These are phyloP conservation scores for fruit fly (Drosophila melanogaster) DNA, from an alignment of 1,140 invertebrate genomes.

Conservation along the genomic window DNA sequence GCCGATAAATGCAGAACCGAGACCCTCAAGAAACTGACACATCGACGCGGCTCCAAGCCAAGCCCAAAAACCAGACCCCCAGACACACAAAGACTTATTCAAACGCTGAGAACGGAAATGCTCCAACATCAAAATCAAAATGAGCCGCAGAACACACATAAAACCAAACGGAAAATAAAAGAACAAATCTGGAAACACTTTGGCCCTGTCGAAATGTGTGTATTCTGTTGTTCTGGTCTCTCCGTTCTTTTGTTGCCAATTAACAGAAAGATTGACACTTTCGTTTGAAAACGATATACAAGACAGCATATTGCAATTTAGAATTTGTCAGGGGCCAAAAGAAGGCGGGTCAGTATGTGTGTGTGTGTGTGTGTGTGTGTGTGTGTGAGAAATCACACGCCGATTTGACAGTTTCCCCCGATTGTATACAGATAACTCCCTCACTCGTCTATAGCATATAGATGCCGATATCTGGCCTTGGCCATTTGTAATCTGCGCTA, in stretches of 20 bases:
- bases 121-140: conserved; percentile 58
- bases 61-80: conserved; percentile 43
- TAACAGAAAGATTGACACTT: conserved; percentile 82
- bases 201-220: conserved; percentile 34
- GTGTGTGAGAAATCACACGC: conserved; percentile 51
- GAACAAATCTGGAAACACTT: conserved; percentile 40
- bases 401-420: conserved; percentile 57
- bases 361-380: conserved; percentile 11
- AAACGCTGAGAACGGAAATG: conserved; percentile 76
- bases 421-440: conserved; percentile 17
- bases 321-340: conserved; percentile 50
- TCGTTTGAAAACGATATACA: conserved; percentile 68
- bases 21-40: conserved; percentile 11
- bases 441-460: conserved; percentile 28
- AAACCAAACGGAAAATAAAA: conserved; percentile 14
- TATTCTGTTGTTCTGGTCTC: conserved; percentile 14
- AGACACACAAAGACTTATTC: conserved; percentile 22
- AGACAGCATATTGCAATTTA: conserved; percentile 73
- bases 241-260: conserved; percentile 68
- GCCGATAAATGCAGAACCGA: conserved; percentile 57
- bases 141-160: conserved; percentile 38
- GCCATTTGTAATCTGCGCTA: conserved; percentile 73
- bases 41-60: conserved; percentile 38
- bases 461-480: conserved; percentile 26
- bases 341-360: not conserved